Evolutionary conservation across 1,140 invertebrate species (phyloP).

Genomic region (Heterodera carotae): DNA sequence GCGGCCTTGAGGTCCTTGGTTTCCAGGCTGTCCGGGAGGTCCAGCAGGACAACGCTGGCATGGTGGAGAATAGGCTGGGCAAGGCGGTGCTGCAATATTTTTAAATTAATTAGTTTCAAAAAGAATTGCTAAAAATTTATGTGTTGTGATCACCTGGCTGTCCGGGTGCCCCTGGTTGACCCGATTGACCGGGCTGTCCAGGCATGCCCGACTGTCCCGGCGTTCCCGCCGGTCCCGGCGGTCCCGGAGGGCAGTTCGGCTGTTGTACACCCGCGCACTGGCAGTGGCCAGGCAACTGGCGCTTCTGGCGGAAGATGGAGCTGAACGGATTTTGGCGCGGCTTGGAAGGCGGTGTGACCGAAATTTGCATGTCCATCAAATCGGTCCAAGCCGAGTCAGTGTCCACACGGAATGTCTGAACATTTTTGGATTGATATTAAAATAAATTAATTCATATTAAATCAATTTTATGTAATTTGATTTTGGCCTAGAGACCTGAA

Average conservation of each 20-base stretch:
- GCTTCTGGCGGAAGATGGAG: constrained; percentile 56
- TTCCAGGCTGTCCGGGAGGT: constrained; percentile 22
- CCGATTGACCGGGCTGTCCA: constrained; percentile 12
- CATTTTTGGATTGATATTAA: neutral
- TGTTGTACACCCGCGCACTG: constrained; percentile 35
- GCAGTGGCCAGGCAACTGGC: constrained; percentile 50
- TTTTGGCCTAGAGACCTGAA: constrained; percentile 8
- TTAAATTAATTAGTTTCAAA: neutral
- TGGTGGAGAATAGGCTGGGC: constrained; percentile 22
- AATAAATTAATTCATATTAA: neutral
- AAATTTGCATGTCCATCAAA: constrained; percentile 48
- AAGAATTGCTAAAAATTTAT: neutral
- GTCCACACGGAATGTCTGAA: constrained; percentile 43
- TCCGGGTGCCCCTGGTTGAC: constrained; percentile 31
- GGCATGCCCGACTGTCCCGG: constrained; percentile 6
- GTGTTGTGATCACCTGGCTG: neutral
- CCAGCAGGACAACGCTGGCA: constrained; percentile 36
- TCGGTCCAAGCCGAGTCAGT: constrained; percentile 53
- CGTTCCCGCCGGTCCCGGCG: constrained; percentile 9
- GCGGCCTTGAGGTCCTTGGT: constrained; percentile 33
- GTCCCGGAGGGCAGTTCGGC: constrained; percentile 39
- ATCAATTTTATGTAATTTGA: neutral
- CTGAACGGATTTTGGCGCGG: constrained; percentile 56
- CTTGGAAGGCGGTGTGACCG: constrained; percentile 50
- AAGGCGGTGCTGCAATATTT: constrained; percentile 23